Base-by-base conservation (phyloP, 2,888 invertebrate genomes). In the Rhagophthalmus giganteus region DNA sequence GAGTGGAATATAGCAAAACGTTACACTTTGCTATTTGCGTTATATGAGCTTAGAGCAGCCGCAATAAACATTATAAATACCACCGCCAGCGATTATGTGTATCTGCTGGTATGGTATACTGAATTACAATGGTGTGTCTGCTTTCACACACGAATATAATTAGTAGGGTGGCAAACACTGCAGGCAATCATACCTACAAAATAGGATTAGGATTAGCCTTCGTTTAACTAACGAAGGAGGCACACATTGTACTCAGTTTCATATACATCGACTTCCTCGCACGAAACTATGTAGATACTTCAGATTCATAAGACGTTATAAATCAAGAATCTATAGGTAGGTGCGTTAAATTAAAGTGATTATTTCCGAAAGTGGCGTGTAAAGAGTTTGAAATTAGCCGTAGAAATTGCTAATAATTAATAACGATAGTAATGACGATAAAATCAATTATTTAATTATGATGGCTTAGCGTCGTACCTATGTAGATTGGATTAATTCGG, bases 121-220 rank as follows among this genome's bases (percentile, higher is more conserved):
- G 39, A 39, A 39, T 47, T 47, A 47, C 26, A 24, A 25, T 33
- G 16, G 50, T 34, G 50, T 50, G 42, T 44, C 38, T 45, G 39
- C 38, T 45, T 46, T 32, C 45, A 45, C 39, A 45, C 51, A 51
- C 34, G 40, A 37, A 49, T 42, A 51, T 46, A 51, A 51, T 51
- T 51, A 51, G 30, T 40, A 45, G 44, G 31, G 44, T 20, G 25
- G 34, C 34, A 37, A 45, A 46, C 40, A 51, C 35, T 39, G 45
- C 44, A 44, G 28, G 51, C 40, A 51, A 51, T 46, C 46, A 40
- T 52, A 52, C 46, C 46, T 41, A 37, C 41, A 38, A 46, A 41
- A 47, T 52, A 52, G 52, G 52, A 52, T 52, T 52, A 52, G 41
- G 52, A 52, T 52, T 41, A 52, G 37, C 46, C 47, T 42, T 37